Evolutionary conservation across 2,888 invertebrate species (phyloP).

Genomic region (Stomorhina lunata): DNA sequence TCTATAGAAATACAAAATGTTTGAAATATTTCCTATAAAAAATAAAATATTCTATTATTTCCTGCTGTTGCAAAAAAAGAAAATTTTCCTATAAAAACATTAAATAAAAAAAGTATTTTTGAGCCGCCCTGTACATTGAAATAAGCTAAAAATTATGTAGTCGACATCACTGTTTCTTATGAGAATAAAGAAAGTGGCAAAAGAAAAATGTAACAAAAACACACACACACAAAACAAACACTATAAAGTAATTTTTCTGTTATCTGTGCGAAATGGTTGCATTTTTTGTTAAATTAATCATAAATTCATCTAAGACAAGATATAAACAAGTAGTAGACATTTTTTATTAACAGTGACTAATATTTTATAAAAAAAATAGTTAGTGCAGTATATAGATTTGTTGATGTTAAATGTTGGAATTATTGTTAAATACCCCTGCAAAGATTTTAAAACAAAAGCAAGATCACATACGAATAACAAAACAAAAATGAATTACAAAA

Average conservation of each 20-base stretch:
- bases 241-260: slow-evolving; percentile 37
- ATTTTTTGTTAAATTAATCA: slow-evolving; percentile 53
- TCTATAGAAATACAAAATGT: no score
- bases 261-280: slow-evolving; percentile 60
- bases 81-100: no score
- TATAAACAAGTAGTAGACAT: slow-evolving; percentile 21
- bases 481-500: slow-evolving; percentile 38
- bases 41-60: no score
- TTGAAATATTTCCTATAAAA: no score
- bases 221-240: background rate
- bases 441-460: slow-evolving; percentile 27
- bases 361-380: background rate
- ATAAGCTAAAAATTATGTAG: no score
- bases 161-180: background rate
- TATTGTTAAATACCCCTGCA: slow-evolving; percentile 34
- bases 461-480: background rate
- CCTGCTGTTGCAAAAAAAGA: no score
- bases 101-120: no score
- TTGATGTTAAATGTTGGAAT: background rate
- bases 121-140: no score
- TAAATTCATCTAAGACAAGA: slow-evolving; percentile 40
- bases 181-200: slow-evolving; percentile 30
- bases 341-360: slow-evolving; percentile 29
- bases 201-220: slow-evolving; percentile 37
- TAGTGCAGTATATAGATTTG: background rate